Percentiles rank a stretch among this genome's conserved stretches.
Evolutionary conservation across 2,888 invertebrate species (phyloP).

Genomic region (Ectemnius continuus): DNA sequence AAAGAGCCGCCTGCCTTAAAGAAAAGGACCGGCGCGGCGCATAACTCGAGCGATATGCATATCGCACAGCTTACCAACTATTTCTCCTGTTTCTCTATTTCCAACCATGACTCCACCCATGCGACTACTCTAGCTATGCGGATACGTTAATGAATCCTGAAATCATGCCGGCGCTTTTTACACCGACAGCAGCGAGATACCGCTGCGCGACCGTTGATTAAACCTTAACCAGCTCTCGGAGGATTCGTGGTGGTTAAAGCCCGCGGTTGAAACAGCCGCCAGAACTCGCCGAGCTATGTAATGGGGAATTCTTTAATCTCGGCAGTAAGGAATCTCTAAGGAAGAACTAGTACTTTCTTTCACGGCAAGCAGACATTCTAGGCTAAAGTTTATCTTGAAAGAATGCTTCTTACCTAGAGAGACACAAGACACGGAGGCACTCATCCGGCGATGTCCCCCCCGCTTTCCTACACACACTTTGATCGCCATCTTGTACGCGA

Average conservation of each 20-base stretch:
- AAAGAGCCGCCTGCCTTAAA: conserved; percentile 59
- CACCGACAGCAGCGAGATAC: background rate
- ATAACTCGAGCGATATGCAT: conserved; percentile 23
- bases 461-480: background rate
- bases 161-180: background rate
- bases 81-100: background rate
- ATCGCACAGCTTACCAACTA: background rate
- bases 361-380: background rate
- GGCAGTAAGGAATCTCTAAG: conserved; percentile 3
- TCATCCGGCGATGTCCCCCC: no score
- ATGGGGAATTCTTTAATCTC: conserved; percentile 30
- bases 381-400: conserved; percentile 29
- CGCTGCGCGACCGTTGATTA: background rate
- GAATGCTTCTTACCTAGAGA: conserved; percentile 2
- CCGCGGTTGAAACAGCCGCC: background rate
- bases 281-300: background rate
- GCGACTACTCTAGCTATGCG: no score
- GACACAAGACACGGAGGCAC: no score
- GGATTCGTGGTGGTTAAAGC: background rate
- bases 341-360: conserved; percentile 25
- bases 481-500: conserved; percentile 35
- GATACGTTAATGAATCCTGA: background rate
- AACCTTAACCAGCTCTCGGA: background rate
- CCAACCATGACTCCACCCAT: background rate
- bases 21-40: conserved; percentile 37